Percentiles rank a stretch among this genome's conserved stretches.
These are phyloP conservation scores for Sinelater perroti DNA, from an alignment of 2,888 invertebrate genomes.

Conservation along the genomic window DNA sequence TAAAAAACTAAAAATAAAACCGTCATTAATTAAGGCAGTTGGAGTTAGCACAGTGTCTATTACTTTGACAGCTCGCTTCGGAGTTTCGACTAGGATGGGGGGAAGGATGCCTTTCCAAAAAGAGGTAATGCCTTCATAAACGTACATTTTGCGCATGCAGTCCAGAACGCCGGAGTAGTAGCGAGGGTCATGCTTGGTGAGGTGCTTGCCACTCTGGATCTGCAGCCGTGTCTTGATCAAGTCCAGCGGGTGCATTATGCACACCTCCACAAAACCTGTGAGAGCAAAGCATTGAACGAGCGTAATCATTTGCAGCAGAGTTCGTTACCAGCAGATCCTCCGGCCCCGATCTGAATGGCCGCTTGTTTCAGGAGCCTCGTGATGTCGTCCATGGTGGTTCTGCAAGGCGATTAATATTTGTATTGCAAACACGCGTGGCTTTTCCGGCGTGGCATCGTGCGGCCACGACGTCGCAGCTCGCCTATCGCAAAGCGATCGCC, in stretches of 20 bases:
- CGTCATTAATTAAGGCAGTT: slow-evolving; percentile 17
- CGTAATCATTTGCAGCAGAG: neutral
- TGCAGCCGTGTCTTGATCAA: slow-evolving; percentile 91
- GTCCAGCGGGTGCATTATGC: slow-evolving; percentile 96
- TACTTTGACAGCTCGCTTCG: slow-evolving; percentile 90
- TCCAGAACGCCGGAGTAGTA: slow-evolving; percentile 83
- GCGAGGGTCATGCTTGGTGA: slow-evolving; percentile 57
- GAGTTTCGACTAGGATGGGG: slow-evolving; percentile 93
- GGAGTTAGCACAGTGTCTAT: no score
- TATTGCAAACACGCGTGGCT: no score
- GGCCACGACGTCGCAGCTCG: no score
- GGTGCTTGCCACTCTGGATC: slow-evolving; percentile 67
- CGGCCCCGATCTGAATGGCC: slow-evolving; percentile 83
- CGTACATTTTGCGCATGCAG: slow-evolving; percentile 90
- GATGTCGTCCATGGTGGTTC: slow-evolving; percentile 32
- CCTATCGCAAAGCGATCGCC: no score
- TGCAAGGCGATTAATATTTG: no score
- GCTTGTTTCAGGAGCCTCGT: slow-evolving; percentile 69
- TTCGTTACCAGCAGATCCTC: slow-evolving; percentile 81
- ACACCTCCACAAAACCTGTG: slow-evolving; percentile 87
- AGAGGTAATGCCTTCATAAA: slow-evolving; percentile 81
- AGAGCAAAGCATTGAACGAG: slow-evolving; percentile 6
- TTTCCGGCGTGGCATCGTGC: no score
- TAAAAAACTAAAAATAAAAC: slow-evolving; percentile 73
- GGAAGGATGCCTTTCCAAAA: slow-evolving; percentile 95